Percentiles rank a stretch among this genome's conserved stretches.
These are phyloP conservation scores for Phataginus tetradactyla DNA, from an alignment of 2,797 vertebrate species.

Conservation along the genomic window DNA sequence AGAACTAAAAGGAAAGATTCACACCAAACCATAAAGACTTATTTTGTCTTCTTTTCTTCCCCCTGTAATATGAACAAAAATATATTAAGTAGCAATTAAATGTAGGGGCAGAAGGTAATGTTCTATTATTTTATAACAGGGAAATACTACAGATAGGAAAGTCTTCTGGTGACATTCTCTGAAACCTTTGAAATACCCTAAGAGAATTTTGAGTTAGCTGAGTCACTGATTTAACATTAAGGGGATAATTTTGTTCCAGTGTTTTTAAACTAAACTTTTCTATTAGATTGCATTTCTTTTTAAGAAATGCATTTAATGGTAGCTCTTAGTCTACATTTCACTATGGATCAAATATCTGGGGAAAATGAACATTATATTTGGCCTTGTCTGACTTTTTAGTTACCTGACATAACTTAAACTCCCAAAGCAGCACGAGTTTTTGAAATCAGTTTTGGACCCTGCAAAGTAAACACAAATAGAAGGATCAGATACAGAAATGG, in stretches of 20 bases:
- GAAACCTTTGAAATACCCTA: background rate
- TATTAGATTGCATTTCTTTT: background rate
- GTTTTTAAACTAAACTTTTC: background rate
- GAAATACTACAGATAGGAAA: background rate
- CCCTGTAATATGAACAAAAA: slow-evolving; percentile 67
- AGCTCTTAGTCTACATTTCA: background rate
- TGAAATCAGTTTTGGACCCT: slow-evolving; percentile 76
- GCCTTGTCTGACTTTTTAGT: slow-evolving; percentile 2
- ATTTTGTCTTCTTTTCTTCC: slow-evolving; percentile 47
- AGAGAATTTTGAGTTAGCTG: slow-evolving; percentile 1
- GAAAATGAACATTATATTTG: background rate
- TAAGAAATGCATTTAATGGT: background rate
- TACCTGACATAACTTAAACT: slow-evolving; percentile 79
- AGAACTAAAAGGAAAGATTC: slow-evolving; percentile 17
- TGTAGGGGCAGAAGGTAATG: background rate
- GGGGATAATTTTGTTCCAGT: background rate
- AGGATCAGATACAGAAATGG: background rate
- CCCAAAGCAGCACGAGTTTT: slow-evolving; percentile 72
- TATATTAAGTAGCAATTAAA: slow-evolving; percentile 13
- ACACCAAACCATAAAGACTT: background rate
- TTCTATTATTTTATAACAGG: slow-evolving; percentile 1
- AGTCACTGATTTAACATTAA: background rate
- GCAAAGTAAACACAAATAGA: slow-evolving; percentile 62
- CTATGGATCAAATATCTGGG: background rate
- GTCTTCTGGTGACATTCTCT: background rate